Base-by-base conservation (phyloP, 2,113 vertebrate species). In the Ciconia maguari region DNA sequence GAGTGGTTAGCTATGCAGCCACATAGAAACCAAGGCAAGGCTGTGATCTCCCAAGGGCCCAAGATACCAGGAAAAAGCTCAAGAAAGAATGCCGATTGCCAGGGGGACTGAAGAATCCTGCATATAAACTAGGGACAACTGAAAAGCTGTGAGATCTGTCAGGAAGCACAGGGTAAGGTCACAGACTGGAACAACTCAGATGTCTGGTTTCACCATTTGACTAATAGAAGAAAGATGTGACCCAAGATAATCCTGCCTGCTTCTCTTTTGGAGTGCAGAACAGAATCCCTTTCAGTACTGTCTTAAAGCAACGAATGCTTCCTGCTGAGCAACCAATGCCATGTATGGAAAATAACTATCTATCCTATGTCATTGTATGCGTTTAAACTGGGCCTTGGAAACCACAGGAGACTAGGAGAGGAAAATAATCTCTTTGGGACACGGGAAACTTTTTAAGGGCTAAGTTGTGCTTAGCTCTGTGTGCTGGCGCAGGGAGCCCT, bases 311-410 rank as follows among this genome's bases (percentile, higher is more conserved):
- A 70, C 7, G 87, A 93, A 86, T 55, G 48, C 48, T 93, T 96
- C 89, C 71, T 80, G 89, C 84, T 38, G 74, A 93, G 82, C 87
- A 72, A 66, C 87, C 84, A 94, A 58, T 29, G 62, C 89, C 93
- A 85, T 94, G 89, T 95, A 93, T 77, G 89, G 97, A 92, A 96
- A 97, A 97, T 95, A 96, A 82, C 66, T 91, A 76, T 90, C 91
- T 93, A 42, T 70, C 74, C 89, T 96, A 93, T 94, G 91, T 97
- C 94, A 95, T 89, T 94, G 70, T 96, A 82, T 95, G 93, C 87
- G 91, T 96, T 95, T 91, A 94, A 97, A 89, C 89, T 22, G 70
- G 78, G 82, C 78, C 93, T 91, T 90, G 91, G 93, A 94, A 97
- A 97, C 94, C 93, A 83, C 78, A 93, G 0, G 0, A 82, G 87